Evolutionary conservation across 2,888 invertebrate genomes (phyloP).

Genomic region (Xylota segnis): DNA sequence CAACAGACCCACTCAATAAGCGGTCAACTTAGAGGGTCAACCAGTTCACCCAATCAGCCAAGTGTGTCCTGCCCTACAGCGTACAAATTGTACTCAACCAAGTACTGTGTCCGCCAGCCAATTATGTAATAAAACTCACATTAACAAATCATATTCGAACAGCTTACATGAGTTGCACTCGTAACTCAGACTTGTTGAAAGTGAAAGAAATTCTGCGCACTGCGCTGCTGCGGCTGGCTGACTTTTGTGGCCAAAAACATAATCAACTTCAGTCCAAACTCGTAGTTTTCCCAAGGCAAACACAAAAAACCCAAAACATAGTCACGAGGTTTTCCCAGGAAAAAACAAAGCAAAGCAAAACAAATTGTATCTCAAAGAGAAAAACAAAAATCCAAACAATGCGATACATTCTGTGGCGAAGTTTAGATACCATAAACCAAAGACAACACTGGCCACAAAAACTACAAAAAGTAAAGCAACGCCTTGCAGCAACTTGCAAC

Average conservation of each 20-base stretch:
- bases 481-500: constrained; percentile 62
- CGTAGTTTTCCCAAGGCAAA: constrained; percentile 55
- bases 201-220: constrained; percentile 66
- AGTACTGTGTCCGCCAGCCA: constrained; percentile 22
- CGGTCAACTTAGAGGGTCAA: constrained; percentile 61
- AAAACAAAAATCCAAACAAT: constrained; percentile 61
- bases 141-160: constrained; percentile 72
- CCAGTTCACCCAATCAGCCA: constrained; percentile 51
- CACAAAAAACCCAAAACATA: constrained; percentile 10
- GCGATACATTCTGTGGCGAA: constrained; percentile 60
- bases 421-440: neutral
- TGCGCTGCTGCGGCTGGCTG: constrained; percentile 44
- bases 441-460: constrained; percentile 49
- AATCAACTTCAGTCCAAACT: constrained; percentile 44
- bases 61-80: constrained; percentile 61
- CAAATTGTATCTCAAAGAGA: constrained; percentile 35
- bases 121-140: constrained; percentile 69
- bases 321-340: constrained; percentile 63
- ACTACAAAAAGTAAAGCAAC: constrained; percentile 49
- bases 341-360: constrained; percentile 41
- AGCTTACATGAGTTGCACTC: constrained; percentile 60
- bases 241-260: constrained; percentile 33
- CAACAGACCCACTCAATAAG: neutral
- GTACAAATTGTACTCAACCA: constrained; percentile 24
- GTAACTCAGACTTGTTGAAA: constrained; percentile 63